Evolutionary conservation across 2,113 vertebrate species (phyloP).

Genomic region (Telmatochromis brachygnathus): DNA sequence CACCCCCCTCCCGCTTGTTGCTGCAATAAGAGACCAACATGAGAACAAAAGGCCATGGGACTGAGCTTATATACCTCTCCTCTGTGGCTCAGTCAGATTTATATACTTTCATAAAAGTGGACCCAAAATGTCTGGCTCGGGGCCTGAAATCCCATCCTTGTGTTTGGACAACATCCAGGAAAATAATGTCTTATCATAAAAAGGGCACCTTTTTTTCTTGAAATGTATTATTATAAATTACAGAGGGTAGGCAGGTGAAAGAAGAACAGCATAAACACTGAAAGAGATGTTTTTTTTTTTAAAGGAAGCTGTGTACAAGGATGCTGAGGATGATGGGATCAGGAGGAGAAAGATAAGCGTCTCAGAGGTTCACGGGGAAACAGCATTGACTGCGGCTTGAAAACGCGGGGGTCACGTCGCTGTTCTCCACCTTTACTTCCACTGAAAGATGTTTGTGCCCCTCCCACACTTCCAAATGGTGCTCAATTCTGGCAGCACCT

Average conservation of each 20-base stretch:
- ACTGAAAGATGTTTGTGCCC: background rate
- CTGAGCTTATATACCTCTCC: constrained; percentile 7
- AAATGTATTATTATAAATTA: constrained; percentile 44
- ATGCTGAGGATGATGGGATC: background rate
- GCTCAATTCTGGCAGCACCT: constrained; percentile 43
- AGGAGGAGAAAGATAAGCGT: background rate
- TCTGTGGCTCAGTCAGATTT: constrained; percentile 51
- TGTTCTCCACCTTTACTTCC: background rate
- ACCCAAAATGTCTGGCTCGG: constrained; percentile 49
- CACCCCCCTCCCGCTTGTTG: background rate
- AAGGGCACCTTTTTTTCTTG: background rate
- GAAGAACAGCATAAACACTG: background rate
- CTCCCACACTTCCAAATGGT: background rate
- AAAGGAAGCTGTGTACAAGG: background rate
- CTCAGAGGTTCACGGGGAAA: constrained; percentile 15
- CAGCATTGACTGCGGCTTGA: constrained; percentile 4
- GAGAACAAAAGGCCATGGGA: constrained; percentile 47
- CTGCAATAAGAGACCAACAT: constrained; percentile 26
- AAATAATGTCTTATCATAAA: constrained; percentile 21
- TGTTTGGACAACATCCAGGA: constrained; percentile 51
- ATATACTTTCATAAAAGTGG: constrained; percentile 64
- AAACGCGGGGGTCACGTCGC: background rate
- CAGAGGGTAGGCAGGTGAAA: constrained; percentile 22
- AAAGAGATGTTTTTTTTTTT: background rate
- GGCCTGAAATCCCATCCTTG: constrained; percentile 36